phyloP scores from a whole-genome alignment of 2,113 vertebrate species.

The Herpetotheres cachinnans region DNA sequence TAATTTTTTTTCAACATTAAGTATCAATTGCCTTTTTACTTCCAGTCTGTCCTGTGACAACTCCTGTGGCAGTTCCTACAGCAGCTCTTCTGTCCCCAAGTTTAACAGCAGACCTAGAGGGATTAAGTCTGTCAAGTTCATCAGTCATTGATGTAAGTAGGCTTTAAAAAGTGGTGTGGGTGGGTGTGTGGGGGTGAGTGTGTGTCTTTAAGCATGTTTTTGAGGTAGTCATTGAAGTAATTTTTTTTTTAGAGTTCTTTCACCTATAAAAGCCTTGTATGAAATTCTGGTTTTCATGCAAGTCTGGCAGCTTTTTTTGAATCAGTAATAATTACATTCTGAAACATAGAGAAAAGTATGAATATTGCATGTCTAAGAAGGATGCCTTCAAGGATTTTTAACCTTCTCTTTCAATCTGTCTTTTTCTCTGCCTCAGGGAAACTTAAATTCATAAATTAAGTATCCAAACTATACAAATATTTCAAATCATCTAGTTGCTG shows the following conservation, averaged over 20 bases:
- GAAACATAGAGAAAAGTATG: neutral
- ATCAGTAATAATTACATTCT: neutral
- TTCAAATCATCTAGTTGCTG: neutral
- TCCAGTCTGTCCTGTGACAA: slow-evolving; percentile 71
- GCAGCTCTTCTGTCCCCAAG: slow-evolving; percentile 76
- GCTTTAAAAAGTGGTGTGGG: neutral
- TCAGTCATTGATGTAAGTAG: slow-evolving; percentile 83
- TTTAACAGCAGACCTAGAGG: slow-evolving; percentile 87
- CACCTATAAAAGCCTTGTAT: neutral
- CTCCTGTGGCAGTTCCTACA: slow-evolving; percentile 65
- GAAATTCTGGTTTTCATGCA: neutral
- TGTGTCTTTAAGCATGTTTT: neutral
- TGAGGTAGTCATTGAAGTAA: neutral
- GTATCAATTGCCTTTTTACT: slow-evolving; percentile 24
- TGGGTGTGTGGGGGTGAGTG: fast-evolving
- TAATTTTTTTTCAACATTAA: slow-evolving; percentile 4
- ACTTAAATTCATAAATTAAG: neutral
- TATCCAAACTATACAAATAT: neutral
- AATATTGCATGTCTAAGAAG: neutral
- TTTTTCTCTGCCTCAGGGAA: neutral
- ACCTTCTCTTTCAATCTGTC: neutral
- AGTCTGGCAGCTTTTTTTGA: neutral
- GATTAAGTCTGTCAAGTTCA: slow-evolving; percentile 82
- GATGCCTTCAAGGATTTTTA: neutral
- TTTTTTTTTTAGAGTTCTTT: neutral